Evolutionary conservation across 2,797 vertebrate species (phyloP).

Genomic region (Luscinia luscinia): DNA sequence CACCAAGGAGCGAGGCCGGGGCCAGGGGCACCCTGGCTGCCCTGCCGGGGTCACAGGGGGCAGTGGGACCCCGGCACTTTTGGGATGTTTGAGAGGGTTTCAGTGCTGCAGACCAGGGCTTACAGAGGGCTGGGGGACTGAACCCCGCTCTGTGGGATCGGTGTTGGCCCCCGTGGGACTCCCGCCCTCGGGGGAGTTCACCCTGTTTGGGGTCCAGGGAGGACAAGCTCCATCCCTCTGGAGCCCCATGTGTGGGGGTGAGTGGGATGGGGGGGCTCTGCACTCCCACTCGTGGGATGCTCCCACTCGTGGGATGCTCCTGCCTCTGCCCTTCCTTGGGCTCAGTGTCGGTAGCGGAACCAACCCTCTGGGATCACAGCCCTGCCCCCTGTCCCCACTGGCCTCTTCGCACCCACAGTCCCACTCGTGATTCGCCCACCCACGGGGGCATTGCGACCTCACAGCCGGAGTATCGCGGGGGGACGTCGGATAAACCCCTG

Average conservation of each 20-base stretch:
- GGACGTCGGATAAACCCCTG: rapidly evolving
- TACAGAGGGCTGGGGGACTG: background rate
- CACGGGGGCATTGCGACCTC: background rate
- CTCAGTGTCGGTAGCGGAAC: rapidly evolving
- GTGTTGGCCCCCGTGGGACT: rapidly evolving
- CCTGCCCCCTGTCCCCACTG: background rate
- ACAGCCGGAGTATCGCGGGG: background rate
- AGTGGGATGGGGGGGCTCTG: background rate
- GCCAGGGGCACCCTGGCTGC: background rate
- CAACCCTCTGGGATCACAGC: background rate
- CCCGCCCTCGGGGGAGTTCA: background rate
- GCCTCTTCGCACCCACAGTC: background rate
- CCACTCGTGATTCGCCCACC: background rate
- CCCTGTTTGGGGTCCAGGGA: background rate
- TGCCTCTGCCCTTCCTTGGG: rapidly evolving
- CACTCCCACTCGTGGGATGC: background rate
- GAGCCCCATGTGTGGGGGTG: rapidly evolving
- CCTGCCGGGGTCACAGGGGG: background rate
- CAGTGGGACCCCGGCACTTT: background rate
- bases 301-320: background rate
- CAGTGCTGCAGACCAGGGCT: background rate
- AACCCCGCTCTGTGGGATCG: rapidly evolving
- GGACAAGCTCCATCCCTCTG: background rate
- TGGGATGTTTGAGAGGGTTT: background rate
- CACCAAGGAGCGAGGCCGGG: background rate